Conservation (phyloP, 2,888 invertebrate genomes). For the Epirrhoe alternata region DNA sequence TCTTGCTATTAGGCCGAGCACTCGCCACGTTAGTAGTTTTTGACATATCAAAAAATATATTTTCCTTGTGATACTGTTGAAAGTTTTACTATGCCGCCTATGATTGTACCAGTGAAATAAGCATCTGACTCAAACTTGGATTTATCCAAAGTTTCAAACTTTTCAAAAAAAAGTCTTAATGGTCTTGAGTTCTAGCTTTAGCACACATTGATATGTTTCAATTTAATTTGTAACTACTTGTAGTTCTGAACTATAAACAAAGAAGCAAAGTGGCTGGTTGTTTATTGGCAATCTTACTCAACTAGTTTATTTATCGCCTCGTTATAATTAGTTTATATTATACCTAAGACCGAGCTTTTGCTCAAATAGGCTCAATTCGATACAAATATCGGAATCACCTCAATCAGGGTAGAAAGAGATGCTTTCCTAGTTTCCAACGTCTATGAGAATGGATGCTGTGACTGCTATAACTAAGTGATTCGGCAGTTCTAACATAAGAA, state of each 20-base stretch:
- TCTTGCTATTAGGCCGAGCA: too few species aligned
- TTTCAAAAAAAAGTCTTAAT: conserved; percentile 30
- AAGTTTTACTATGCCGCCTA: conserved; percentile 24
- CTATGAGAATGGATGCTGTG: too few species aligned
- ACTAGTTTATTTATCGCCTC: neutral
- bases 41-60: neutral
- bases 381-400: neutral
- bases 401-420: neutral
- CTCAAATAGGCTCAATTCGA: neutral
- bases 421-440: neutral
- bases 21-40: too few species aligned
- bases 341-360: neutral
- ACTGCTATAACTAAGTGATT: too few species aligned
- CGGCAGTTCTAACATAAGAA: too few species aligned
- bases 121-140: conserved; percentile 39
- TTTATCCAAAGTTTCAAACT: conserved; percentile 22
- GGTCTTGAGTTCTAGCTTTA: conserved; percentile 27
- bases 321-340: neutral
- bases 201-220: conserved; percentile 18
- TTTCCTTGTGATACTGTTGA: conserved; percentile 2
- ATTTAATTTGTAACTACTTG: conserved; percentile 10
- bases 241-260: neutral
- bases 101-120: conserved; percentile 38
- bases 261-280: neutral
- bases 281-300: neutral